A percentile compares a stretch with the other conserved stretches of the same genome.
Evolutionary conservation across 2,797 vertebrate species (phyloP).

Genomic region (Pelobates cultripes): DNA sequence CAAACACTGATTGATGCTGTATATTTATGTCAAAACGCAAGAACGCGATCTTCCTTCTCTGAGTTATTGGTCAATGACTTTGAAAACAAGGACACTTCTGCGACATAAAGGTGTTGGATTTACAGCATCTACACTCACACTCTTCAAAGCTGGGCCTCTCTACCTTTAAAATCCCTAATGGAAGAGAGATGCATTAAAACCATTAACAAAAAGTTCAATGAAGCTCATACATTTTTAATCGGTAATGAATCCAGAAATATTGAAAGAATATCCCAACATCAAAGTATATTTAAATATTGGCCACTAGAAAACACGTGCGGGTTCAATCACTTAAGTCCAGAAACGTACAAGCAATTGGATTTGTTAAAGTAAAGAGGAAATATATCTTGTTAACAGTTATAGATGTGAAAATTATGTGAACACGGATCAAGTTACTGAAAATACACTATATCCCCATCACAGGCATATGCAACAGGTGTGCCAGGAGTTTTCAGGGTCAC

Average conservation of each 20-base stretch:
- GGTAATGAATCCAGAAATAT: conserved; percentile 63
- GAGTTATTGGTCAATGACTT: too few relatives aligned
- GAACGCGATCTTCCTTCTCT: too few relatives aligned
- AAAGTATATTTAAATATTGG: conserved; percentile 66
- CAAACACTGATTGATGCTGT: too few relatives aligned
- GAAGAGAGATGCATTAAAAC: conserved; percentile 67
- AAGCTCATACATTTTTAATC: conserved; percentile 83
- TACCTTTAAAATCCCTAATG: conserved; percentile 59
- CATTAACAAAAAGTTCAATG: conserved; percentile 72
- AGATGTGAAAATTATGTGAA: background rate
- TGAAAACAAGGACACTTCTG: conserved; percentile 6
- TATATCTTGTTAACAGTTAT: conserved; percentile 48
- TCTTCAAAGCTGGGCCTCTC: conserved; percentile 4
- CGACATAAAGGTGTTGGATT: background rate
- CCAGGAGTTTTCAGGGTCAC: too few relatives aligned
- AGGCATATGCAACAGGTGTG: too few relatives aligned
- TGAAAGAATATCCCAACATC: conserved; percentile 58
- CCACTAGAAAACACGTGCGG: conserved; percentile 58
- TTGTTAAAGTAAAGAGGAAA: conserved; percentile 46
- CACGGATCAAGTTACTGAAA: too few relatives aligned
- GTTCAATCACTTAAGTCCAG: conserved; percentile 60
- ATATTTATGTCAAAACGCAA: too few relatives aligned
- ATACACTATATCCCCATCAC: too few relatives aligned
- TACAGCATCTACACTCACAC: background rate
- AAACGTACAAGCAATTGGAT: conserved; percentile 37